Conservation (phyloP, 35 echinoderm and acorn worm genomes). For the Diadema setosum region DNA sequence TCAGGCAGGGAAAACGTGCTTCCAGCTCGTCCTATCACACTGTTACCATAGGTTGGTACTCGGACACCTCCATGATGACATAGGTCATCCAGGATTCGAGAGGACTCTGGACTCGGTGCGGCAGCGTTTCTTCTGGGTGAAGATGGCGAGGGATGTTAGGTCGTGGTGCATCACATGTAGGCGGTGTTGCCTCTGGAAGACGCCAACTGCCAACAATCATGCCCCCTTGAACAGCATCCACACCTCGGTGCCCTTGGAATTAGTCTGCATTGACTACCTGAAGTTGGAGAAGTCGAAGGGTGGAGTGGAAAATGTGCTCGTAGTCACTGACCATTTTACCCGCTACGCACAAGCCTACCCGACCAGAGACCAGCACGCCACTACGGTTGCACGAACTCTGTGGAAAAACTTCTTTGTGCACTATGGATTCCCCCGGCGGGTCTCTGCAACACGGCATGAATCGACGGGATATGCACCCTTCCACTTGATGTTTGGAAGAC, state of each 20-base stretch:
- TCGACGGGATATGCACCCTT: slow-evolving; percentile 40
- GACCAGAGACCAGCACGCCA: too few relatives aligned
- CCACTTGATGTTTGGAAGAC: slow-evolving; percentile 34
- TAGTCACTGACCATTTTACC: too few relatives aligned
- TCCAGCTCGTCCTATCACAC: background rate
- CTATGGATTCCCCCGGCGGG: too few relatives aligned
- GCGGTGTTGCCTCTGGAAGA: slow-evolving; percentile 8
- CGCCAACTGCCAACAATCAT: background rate
- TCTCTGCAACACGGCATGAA: background rate
- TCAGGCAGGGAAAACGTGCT: background rate
- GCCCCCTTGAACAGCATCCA: background rate
- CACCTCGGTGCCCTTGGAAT: background rate
- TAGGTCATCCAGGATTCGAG: background rate
- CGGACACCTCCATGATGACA: background rate
- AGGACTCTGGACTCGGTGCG: background rate
- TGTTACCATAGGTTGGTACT: background rate
- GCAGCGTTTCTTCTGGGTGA: background rate
- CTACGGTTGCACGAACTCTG: too few relatives aligned
- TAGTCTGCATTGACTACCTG: slow-evolving; percentile 36
- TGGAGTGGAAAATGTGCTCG: too few relatives aligned
- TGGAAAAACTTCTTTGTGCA: too few relatives aligned
- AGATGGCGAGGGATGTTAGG: background rate
- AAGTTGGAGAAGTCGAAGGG: too few relatives aligned
- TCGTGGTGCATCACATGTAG: background rate
- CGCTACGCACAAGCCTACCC: too few relatives aligned